These are phyloP conservation scores for Gyps fulvus DNA, from an alignment of 2,113 vertebrate species.

Conservation along the genomic window DNA sequence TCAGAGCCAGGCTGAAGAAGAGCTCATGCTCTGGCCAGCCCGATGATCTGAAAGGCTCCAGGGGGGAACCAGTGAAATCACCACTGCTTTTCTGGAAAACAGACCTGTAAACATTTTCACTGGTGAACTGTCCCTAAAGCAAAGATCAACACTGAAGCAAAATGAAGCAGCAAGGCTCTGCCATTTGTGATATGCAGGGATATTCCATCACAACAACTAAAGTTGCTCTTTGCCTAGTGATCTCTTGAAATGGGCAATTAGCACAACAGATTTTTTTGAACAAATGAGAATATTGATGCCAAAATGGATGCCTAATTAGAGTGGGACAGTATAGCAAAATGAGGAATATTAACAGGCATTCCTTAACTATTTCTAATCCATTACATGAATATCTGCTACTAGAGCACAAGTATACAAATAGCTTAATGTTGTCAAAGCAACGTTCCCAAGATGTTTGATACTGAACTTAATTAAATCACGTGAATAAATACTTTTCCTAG, in stretches of 20 bases:
- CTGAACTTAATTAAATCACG: not conserved
- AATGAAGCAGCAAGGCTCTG: not conserved
- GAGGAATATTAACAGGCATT: not conserved
- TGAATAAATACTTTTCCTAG: not conserved
- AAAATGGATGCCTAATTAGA: not conserved
- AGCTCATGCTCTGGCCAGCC: not conserved
- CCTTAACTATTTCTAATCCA: not conserved
- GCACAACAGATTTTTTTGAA: not conserved
- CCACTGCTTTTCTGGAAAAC: not conserved
- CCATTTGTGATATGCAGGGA: not conserved
- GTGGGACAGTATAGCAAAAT: not conserved
- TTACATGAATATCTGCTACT: not conserved
- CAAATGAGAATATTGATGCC: not conserved
- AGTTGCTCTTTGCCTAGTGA: not conserved
- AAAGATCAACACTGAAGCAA: not conserved
- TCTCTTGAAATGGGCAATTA: not conserved
- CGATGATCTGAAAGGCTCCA: not conserved
- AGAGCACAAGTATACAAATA: not conserved
- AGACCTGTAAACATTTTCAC: not conserved
- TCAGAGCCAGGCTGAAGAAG: not conserved
- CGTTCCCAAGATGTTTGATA: not conserved
- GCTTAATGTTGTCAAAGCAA: not conserved
- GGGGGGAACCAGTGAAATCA: not conserved
- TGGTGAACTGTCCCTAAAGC: not conserved
- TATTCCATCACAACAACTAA: not conserved